Conservation (phyloP, 1,140 invertebrate species). For the Drosophila chauvacae region DNA sequence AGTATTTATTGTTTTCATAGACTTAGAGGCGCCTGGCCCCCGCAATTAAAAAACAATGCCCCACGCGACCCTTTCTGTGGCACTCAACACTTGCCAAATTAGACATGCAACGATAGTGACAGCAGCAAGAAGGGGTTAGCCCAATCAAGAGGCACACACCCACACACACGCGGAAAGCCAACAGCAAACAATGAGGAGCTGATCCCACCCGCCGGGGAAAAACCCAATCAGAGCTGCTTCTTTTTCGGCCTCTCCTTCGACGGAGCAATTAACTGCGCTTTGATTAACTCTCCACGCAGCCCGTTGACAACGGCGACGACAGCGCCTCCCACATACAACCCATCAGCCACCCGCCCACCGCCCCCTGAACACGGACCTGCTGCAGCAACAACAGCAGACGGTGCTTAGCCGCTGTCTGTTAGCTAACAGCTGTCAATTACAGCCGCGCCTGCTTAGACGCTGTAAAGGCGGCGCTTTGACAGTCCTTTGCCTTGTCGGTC, state of each 20-base stretch:
- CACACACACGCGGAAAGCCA: slow-evolving; percentile 5
- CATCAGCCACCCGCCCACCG: not conserved
- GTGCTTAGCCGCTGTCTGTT: slow-evolving; percentile 62
- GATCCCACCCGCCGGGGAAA: slow-evolving; percentile 2
- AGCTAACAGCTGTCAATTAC: slow-evolving; percentile 79
- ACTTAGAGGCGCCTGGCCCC: slow-evolving; percentile 21
- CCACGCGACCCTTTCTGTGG: slow-evolving; percentile 5
- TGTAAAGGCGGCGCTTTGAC: slow-evolving; percentile 51
- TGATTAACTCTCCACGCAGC: slow-evolving; percentile 75
- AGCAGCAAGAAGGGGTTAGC: slow-evolving; percentile 63
- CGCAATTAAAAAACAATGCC: slow-evolving; percentile 7
- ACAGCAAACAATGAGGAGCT: not conserved
- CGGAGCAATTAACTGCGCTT: slow-evolving; percentile 82
- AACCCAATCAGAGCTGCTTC: slow-evolving; percentile 66
- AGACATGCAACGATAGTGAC: slow-evolving; percentile 68
- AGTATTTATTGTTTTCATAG: slow-evolving; percentile 77
- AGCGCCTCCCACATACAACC: slow-evolving; percentile 31
- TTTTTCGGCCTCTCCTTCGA: slow-evolving; percentile 68
- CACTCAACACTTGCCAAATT: slow-evolving; percentile 77
- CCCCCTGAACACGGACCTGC: not conserved
- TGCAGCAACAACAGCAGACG: not conserved
- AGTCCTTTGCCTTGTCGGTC: slow-evolving; percentile 18
- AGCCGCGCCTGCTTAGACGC: slow-evolving; percentile 55
- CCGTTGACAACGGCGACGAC: slow-evolving; percentile 78
- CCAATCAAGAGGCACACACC: slow-evolving; percentile 57